These are phyloP conservation scores for Pimephales promelas DNA, from an alignment of 2,113 vertebrate species.

Conservation along the genomic window DNA sequence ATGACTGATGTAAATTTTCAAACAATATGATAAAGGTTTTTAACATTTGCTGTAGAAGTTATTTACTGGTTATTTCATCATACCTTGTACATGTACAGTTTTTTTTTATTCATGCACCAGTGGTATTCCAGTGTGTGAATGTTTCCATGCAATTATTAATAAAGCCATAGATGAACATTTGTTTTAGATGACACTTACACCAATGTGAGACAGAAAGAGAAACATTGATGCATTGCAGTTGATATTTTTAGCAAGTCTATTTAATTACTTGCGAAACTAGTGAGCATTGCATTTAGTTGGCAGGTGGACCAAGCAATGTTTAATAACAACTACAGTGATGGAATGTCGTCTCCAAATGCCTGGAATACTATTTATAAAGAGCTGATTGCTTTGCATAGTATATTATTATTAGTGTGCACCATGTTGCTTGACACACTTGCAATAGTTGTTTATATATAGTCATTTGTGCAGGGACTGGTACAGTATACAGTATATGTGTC, in stretches of 20 bases:
- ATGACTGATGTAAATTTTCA: not conserved
- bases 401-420: constrained; percentile 4
- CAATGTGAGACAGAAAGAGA: not conserved
- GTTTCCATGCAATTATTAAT: not conserved
- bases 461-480: not conserved
- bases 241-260: constrained; percentile 26
- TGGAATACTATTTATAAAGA: constrained; percentile 3
- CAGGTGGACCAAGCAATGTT: constrained; percentile 3
- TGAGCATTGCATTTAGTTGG: constrained; percentile 19
- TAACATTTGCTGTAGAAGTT: not conserved
- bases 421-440: too few relatives aligned
- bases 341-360: not conserved
- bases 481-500: not conserved
- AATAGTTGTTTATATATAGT: not conserved
- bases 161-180: constrained; percentile 11
- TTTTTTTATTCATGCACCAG: not conserved
- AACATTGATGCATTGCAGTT: not conserved
- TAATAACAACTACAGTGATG: constrained; percentile 6
- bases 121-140: not conserved
- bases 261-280: not conserved
- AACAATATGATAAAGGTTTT: not conserved
- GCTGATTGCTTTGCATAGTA: constrained; percentile 1
- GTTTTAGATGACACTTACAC: constrained; percentile 7
- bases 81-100: too few relatives aligned
- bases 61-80: not conserved